These are phyloP conservation scores for Stichopus chloronotus DNA, from an alignment of 35 echinoderm and acorn worm genomes.

Conservation along the genomic window DNA sequence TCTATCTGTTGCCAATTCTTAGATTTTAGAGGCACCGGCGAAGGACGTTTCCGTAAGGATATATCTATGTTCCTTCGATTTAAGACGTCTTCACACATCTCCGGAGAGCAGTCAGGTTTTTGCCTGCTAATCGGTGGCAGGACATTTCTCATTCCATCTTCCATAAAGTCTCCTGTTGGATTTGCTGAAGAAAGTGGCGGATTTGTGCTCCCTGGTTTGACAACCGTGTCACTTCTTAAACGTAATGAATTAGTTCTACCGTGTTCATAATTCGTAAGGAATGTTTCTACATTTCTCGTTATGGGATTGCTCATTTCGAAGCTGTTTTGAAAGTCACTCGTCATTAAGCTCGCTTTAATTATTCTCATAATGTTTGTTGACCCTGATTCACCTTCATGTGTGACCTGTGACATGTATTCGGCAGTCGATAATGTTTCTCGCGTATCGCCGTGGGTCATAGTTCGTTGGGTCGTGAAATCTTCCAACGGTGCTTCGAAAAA, in stretches of 20 bases:
- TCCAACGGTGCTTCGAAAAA: background rate
- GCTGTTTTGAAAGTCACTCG: too few species aligned
- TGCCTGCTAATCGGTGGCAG: background rate
- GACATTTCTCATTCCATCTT: background rate
- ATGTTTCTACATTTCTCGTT: background rate
- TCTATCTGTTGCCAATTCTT: conserved; percentile 36
- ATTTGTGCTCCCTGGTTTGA: background rate
- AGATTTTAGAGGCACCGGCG: conserved; percentile 27
- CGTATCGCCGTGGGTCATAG: background rate
- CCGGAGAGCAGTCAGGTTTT: background rate
- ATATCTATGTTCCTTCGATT: background rate
- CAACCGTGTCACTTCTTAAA: background rate
- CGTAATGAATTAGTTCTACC: background rate
- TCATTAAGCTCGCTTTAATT: background rate
- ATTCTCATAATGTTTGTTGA: conserved; percentile 21
- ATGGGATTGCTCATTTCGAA: too few species aligned
- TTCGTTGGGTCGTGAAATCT: background rate
- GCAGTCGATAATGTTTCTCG: background rate
- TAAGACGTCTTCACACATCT: conserved; percentile 36
- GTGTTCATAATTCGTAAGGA: background rate
- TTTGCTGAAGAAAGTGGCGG: background rate
- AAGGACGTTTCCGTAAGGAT: background rate
- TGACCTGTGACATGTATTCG: background rate
- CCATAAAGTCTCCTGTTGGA: background rate
- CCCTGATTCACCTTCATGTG: background rate